Base-by-base conservation (phyloP, 2,113 vertebrate genomes). In the Benitochromis conjunctus region DNA sequence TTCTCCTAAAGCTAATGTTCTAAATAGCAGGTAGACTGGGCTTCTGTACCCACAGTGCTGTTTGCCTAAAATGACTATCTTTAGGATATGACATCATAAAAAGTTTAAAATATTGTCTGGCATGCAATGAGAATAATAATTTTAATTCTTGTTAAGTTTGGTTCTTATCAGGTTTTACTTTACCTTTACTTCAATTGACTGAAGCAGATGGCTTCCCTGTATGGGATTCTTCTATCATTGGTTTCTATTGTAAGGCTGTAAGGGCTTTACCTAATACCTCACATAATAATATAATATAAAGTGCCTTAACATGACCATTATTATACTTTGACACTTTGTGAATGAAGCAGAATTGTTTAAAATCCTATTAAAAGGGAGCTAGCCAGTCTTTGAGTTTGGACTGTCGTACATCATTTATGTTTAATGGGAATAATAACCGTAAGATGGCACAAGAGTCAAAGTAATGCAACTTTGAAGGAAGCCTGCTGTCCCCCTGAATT, bases 391-490 rank as follows among this genome's bases (percentile, higher is more conserved):
- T 57, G 4, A 43, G n/a, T 57, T 56, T 57, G n/a, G 55, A 26
- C 34, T 36, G 16, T 38, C 1, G 4, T 66, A 41, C 62, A 79
- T 38, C 51, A 57, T 24, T 26, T 26, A 26, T 58, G n/a, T 57
- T 79, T 57, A 43, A 84, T 77, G 14, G 55, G 1, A 46, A 79
- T 21, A 34, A 21, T 24, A 46, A 29, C 89, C 92, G 66, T 51
- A 51, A 84, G 93, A 89, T 93, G 94, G 91, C 88, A 83, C 46
- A 34, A 88, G 55, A 91, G 84, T 89, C 88, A 60, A 83, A 86
- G 51, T 46, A 84, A 91, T 90, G 21, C n/a, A 36, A 6, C 19
- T 14, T 69, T 26, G 34, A 56, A 55, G 5, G 4, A 1, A 58
- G 18, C 24, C 21, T 9, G 6, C 31, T 34, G 3, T 9, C 16